Evolutionary conservation across 2,888 invertebrate genomes (phyloP).

Genomic region (Physocephala rufipes): DNA sequence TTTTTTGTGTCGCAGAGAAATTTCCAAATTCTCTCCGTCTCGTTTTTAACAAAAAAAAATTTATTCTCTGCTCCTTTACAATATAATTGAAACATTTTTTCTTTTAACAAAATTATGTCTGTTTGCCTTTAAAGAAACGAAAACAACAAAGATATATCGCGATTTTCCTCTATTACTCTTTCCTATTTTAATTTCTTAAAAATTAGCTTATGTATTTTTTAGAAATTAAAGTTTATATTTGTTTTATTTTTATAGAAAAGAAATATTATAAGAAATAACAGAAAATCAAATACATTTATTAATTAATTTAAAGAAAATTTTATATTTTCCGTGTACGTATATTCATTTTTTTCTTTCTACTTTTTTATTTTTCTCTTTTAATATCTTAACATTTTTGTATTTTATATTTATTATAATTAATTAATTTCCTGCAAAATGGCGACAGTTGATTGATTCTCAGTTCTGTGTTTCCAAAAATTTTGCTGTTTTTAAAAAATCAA

Average conservation of each 20-base stretch:
- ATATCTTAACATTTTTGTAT: neutral
- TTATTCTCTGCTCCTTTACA: constrained; percentile 15
- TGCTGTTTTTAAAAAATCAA: constrained; percentile 14
- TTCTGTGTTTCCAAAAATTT: constrained; percentile 31
- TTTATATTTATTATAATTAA: constrained; percentile 40
- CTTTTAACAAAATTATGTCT: constrained; percentile 48
- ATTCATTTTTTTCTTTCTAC: neutral
- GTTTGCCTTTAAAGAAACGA: constrained; percentile 45
- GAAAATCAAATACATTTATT: neutral
- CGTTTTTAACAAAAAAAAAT: neutral
- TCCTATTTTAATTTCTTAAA: constrained; percentile 30
- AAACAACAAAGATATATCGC: constrained; percentile 35
- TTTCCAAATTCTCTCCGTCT: constrained; percentile 26
- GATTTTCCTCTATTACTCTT: neutral
- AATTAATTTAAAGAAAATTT: too few species aligned
- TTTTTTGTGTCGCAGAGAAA: too few species aligned
- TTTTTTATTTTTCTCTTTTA: neutral
- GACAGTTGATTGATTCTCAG: constrained; percentile 55
- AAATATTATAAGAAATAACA: neutral
- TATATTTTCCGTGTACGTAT: neutral
- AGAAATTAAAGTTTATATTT: neutral
- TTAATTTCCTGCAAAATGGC: constrained; percentile 62
- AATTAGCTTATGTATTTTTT: constrained; percentile 4
- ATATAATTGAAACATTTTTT: constrained; percentile 36
- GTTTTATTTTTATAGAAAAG: neutral